Conservation (phyloP, 2,113 vertebrate species). For the Psittacus erithacus region DNA sequence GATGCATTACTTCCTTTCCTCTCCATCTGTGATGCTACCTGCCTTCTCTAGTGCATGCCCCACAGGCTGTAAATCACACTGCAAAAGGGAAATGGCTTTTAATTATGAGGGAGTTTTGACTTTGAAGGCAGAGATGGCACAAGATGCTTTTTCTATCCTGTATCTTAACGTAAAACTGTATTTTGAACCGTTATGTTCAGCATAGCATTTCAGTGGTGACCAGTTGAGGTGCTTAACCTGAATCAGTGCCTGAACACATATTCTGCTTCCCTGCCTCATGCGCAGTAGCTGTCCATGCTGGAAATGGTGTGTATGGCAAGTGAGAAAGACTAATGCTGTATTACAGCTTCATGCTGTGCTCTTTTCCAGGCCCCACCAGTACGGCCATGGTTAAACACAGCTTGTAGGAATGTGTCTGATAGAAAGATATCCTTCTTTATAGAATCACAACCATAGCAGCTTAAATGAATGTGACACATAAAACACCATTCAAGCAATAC, state of each 20-base stretch:
- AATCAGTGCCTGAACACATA: neutral
- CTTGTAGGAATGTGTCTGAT: neutral
- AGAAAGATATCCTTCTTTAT: neutral
- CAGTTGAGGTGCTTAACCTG: neutral
- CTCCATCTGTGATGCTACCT: neutral
- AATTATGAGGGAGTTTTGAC: neutral
- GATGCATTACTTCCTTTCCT: neutral
- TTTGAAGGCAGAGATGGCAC: neutral
- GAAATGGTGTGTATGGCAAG: neutral
- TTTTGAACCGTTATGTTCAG: fast-evolving
- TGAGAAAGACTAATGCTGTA: neutral
- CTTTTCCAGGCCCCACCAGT: neutral
- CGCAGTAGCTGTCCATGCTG: neutral
- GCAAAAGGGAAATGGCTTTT: neutral
- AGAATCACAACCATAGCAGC: neutral
- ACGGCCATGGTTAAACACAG: neutral
- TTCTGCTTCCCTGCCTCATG: neutral
- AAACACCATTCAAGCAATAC: neutral
- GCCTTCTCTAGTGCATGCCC: neutral
- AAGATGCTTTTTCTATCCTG: neutral
- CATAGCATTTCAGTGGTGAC: neutral
- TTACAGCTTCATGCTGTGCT: neutral
- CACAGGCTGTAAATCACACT: neutral
- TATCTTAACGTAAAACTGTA: neutral
- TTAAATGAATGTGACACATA: neutral